Base-by-base conservation (phyloP, 1,140 invertebrate genomes). In the Danaus melanippus region DNA sequence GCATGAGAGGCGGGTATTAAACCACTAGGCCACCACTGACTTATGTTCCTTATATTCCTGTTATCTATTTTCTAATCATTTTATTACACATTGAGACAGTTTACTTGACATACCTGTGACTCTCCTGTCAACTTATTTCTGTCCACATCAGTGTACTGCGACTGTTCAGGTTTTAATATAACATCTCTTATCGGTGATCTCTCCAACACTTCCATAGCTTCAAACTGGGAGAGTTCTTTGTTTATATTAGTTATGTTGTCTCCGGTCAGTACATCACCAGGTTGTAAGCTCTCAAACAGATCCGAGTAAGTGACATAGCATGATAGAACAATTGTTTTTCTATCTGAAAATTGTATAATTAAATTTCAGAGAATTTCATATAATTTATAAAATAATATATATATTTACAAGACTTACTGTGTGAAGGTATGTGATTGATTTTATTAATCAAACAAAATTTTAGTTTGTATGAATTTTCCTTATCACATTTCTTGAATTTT, bases 381-480 rank as follows among this genome's bases (percentile, higher is more conserved):
- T n/a, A n/a, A n/a, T n/a, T n/a, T n/a, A n/a, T n/a, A n/a, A n/a
- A n/a, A n/a, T n/a, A n/a, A n/a, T n/a, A n/a, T n/a, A n/a, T n/a
- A n/a, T n/a, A n/a, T n/a, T n/a, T n/a, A 15, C 15, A 15, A 53
- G 50, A 74, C 77, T 71, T 60, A 86, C 80, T 77, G 53, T 72
- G 60, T 41, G 71, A 72, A 1, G 78, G 73, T 21, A 75, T 75
- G 42, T 80, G 67, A 47, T 56, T 71, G 71, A 84, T 66, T 62
- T 81, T 76, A 46, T 79, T 66, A 11, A 86, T 79, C 69, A 67
- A 86, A 51, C 84, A 76, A 64, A 86, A 83, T 56, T 76, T 68
- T 32, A 32, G 6, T 32, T 32, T 32, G 6, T 32, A 32, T 32
- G 21, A 32, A 32, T 32, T 32, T 62, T 62, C 53, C 48, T 66